Evolutionary conservation across 2,888 invertebrate species (phyloP).

Genomic region (Dichetophora obliterata): DNA sequence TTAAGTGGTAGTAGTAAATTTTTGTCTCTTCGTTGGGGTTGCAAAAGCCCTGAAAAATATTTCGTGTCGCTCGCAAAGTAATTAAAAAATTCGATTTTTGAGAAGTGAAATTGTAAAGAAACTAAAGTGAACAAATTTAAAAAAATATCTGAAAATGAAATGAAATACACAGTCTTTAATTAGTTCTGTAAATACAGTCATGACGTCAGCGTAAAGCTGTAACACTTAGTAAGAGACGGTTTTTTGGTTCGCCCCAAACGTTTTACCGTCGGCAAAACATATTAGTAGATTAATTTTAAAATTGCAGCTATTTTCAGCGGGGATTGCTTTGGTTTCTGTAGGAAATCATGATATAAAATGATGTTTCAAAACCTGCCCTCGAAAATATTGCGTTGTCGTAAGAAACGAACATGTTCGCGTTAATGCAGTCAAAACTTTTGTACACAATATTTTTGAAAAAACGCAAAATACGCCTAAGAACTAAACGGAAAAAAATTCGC

Average conservation of each 20-base stretch:
- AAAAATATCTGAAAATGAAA: neutral
- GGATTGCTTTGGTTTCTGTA: conserved; percentile 29
- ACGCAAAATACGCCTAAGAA: conserved; percentile 65
- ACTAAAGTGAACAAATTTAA: neutral
- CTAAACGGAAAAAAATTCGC: conserved; percentile 67
- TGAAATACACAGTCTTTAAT: neutral
- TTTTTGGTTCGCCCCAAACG: neutral
- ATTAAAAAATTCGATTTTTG: neutral
- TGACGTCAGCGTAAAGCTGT: neutral
- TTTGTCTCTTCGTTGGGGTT: conserved; percentile 54
- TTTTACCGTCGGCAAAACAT: conserved; percentile 47
- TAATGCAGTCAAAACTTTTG: conserved; percentile 62
- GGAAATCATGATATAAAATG: conserved; percentile 56
- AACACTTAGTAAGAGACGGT: neutral
- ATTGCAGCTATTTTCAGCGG: neutral
- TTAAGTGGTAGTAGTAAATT: conserved; percentile 53
- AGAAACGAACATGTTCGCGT: conserved; percentile 67
- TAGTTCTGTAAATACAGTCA: neutral
- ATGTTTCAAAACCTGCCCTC: conserved; percentile 52
- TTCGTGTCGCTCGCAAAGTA: neutral
- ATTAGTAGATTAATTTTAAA: neutral
- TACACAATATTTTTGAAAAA: conserved; percentile 66
- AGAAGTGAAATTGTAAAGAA: neutral
- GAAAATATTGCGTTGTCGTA: conserved; percentile 54
- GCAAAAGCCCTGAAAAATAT: conserved; percentile 15